These are phyloP conservation scores for Psittacula echo DNA, from an alignment of 2,797 vertebrate genomes.

Conservation along the genomic window DNA sequence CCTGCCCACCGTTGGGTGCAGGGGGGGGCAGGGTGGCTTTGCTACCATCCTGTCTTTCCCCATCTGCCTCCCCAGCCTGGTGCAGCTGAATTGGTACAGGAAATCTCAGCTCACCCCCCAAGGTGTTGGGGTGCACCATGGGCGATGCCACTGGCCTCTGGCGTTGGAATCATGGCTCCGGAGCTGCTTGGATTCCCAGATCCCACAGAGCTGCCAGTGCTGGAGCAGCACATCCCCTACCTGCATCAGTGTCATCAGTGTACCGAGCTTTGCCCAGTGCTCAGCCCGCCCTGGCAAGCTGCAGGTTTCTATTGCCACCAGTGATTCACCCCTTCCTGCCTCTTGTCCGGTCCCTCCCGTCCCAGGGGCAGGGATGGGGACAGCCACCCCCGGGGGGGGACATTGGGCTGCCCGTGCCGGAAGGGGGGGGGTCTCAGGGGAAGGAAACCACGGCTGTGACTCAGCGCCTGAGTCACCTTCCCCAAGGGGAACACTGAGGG, in stretches of 20 bases:
- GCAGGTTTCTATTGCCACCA: rapidly evolving
- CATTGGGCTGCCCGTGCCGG: neutral
- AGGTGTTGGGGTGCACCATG: rapidly evolving
- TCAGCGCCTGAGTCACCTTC: constrained; percentile 35
- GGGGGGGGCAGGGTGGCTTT: neutral
- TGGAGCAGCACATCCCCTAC: rapidly evolving
- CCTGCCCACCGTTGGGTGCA: neutral
- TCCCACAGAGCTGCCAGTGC: neutral
- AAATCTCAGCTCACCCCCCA: neutral
- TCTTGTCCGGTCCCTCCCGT: neutral
- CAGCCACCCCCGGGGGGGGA: neutral
- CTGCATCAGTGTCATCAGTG: rapidly evolving
- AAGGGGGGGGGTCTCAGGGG: neutral
- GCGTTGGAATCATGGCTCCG: neutral
- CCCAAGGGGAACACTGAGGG: neutral
- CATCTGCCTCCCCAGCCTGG: neutral
- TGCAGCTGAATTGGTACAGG: neutral
- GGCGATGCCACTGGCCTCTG: neutral
- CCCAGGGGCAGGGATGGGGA: neutral
- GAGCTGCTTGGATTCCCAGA: neutral
- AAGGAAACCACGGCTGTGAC: neutral
- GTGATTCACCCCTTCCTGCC: constrained; percentile 36
- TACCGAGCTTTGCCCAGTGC: neutral
- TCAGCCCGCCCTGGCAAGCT: neutral
- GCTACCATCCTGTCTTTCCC: neutral